Evolutionary conservation across 1,140 invertebrate genomes (phyloP), one percentile per base, ranked within the genome.

Genomic region (Oppia nitens): DNA sequence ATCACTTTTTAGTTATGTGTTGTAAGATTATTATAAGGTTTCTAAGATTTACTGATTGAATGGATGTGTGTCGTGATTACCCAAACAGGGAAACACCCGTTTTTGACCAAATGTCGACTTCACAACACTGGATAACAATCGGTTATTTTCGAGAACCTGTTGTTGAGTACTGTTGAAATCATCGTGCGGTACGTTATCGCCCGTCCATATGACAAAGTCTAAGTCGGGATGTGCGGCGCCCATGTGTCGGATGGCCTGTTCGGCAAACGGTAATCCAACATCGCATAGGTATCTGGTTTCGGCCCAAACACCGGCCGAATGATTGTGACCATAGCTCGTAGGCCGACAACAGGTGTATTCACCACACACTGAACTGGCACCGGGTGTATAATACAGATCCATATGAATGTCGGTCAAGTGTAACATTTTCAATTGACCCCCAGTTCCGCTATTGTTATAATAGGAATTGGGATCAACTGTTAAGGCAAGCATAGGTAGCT

Each of bases 21-120:
- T n/a, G n/a, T n/a, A n/a, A n/a, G n/a, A n/a, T n/a, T n/a, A n/a
- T n/a, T n/a, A n/a, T n/a, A n/a, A n/a, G n/a, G n/a, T n/a, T 23
- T 26, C 6, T 40, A 9, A 17, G 17, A 73, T 77, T 78, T 74
- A 87, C 83, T 81, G 78, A 72, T 93, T 90, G 3, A 85, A 74
- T 2, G 89, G 89, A 71, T 85, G 79, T 47, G 85, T 77, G 71
- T 95, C 90, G 65, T 95, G 90, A 69, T 95, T 95, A 48, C 88
- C 89, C 48, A 94, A 70, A 51, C 81, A 76, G 2, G 83, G 79
- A 68, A 80, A 82, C 1, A 93, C 74, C 0, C 76, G 73, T 26
- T 77, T 79, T 40, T 17, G 6, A 0, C 77, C 74, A 47, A 57
- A 61, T 88, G 57, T 78, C 71, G 51, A 45, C 23, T 23, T 32